Evolutionary conservation across 2,888 invertebrate genomes (phyloP).

Genomic region (Torymus aiolomorphi): DNA sequence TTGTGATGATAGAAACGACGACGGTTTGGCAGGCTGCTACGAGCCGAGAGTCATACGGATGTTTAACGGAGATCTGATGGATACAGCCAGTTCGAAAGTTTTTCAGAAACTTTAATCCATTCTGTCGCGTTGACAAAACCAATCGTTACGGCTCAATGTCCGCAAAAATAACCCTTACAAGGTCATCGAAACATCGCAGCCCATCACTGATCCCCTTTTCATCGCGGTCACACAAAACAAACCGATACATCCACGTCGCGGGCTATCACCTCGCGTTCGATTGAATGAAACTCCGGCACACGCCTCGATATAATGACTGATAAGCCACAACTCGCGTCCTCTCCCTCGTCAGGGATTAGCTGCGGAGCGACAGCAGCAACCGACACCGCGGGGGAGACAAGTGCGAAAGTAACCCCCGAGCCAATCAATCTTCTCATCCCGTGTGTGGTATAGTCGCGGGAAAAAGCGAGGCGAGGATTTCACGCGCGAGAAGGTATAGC

Average conservation of each 20-base stretch:
- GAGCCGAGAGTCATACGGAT: no score
- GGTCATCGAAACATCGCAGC: no score
- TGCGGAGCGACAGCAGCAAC: not conserved
- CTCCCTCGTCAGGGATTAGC: not conserved
- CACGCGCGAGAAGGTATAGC: conserved; percentile 17
- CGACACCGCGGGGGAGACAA: conserved; percentile 10
- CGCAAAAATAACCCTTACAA: no score
- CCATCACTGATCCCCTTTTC: no score
- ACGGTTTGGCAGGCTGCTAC: no score
- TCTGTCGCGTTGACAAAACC: no score
- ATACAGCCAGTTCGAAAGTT: no score
- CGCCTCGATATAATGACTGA: conserved; percentile 34
- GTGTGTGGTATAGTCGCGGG: not conserved
- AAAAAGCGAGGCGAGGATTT: conserved; percentile 14
- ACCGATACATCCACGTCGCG: not conserved
- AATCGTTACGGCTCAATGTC: no score
- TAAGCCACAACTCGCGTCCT: conserved; percentile 9
- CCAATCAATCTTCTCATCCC: conserved; percentile 58
- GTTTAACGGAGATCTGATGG: no score
- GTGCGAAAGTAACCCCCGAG: conserved; percentile 40
- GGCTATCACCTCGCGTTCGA: not conserved
- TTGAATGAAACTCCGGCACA: conserved; percentile 7
- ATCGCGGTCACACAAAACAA: no score
- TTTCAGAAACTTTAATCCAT: no score
- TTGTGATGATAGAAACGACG: no score